Base-by-base conservation (phyloP, 2,888 invertebrate species). In the Dexiosoma caninum region DNA sequence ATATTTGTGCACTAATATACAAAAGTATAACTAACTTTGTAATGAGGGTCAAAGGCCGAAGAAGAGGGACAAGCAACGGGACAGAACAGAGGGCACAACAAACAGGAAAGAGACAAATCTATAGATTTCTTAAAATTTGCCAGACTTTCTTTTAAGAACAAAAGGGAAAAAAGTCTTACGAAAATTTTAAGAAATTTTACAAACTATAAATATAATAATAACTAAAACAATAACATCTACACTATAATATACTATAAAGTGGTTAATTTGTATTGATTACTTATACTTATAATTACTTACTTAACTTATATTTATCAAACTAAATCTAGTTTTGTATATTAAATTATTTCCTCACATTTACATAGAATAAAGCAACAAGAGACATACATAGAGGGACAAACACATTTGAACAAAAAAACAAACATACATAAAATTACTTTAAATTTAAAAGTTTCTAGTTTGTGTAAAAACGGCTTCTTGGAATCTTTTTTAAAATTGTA, bases 1-100 rank as follows among this genome's bases (percentile, higher is more conserved):
- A 86, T 87, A 83, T 80, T 75, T 78, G 82, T 82, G 85, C 85
- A 85, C 85, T 59, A 78, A 83, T 83, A 88, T 84, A 86, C 86
- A 86, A 79, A 81, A 83, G 84, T 83, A 86, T 87, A 83, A 35
- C 72, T 78, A 55, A 81, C 3, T 78, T 85, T 85, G n/a, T 84
- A 78, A 6, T 30, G 35, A 51, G 51, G 46, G 51, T 23, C 30
- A 37, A 78, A 32, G 62, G 23, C 66, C n/a, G 8, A 46, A 9
- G 46, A 35, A 32, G 6, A 19, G 67, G 74, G 74, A 49, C 75
- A 53, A 32, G 16, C 37, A 69, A 53, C 51, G 37, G 44, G 46
- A 78, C 32, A 55, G 37, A 19, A 70, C 42, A 6, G 42, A 76
- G 49, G 37, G 37, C n/a, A 32, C 12, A 51, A 32, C 12, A 10